Evolutionary conservation across 37 sponge, comb jelly and placozoan species (phyloP), one percentile per base, ranked within the genome.

Genomic region (Spongia lamella): DNA sequence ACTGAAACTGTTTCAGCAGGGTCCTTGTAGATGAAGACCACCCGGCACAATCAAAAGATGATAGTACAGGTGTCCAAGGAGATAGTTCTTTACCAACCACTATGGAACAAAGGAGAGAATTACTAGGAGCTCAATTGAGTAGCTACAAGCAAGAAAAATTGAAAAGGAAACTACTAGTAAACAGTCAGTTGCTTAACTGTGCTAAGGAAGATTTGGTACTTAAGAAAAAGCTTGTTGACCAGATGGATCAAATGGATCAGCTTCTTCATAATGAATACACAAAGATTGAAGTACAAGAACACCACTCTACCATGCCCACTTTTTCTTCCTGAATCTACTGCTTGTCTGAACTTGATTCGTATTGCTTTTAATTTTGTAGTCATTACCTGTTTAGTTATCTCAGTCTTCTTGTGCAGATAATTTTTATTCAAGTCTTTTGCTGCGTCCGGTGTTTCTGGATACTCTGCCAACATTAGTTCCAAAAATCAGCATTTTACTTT

Each of bases 401-500:
- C 57, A 20, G 19, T 21, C 24, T 57, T 73, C 2, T 7, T 73
- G 36, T 73, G 73, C 1, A 35, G 57, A 22, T 36, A 73, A 35
- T 56, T 58, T 30, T 73, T 73, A 32, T 19, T 19, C 53, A 69
- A 43, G 16, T 56, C 36, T 56, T 7, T 35, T 1, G 57, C 59
- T 31, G 38, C 57, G n/a, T 55, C 57, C 9, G 30, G 1, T 16
- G 34, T 51, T 26, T 1, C 16, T 22, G 71, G 71, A 32, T 50
- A 36, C 4, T 53, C 17, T 26, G 1, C 32, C 53, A 21, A 16
- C 24, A 70, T 14, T 70, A 0, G 54, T 31, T 70, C 71, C 31
- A 30, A 53, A 53, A 70, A n/a, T n/a, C n/a, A n/a, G n/a, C n/a
- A n/a, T n/a, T 57, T 73, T 73, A 20, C 56, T 53, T n/a, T 56